Percentiles rank a stretch among this genome's conserved stretches.
These are phyloP conservation scores for Chaetodon auriga DNA, from an alignment of 2,113 vertebrate genomes.

Conservation along the genomic window DNA sequence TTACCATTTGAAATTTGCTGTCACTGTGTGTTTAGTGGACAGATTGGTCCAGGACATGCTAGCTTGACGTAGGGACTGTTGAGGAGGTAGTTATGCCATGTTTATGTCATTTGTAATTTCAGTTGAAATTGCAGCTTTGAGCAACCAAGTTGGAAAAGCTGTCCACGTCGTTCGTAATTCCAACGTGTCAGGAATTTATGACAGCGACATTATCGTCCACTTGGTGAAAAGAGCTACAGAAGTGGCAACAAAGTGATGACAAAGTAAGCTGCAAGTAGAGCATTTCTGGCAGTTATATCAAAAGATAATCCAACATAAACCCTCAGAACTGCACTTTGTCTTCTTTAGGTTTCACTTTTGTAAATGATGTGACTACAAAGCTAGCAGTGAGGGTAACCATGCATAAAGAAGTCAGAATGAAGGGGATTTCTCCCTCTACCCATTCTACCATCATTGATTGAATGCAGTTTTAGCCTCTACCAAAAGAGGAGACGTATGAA, in stretches of 20 bases:
- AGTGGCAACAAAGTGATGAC: neutral
- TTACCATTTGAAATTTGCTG: neutral
- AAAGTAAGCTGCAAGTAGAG: neutral
- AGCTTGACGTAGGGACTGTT: neutral
- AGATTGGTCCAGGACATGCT: neutral
- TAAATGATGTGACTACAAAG: too few relatives aligned
- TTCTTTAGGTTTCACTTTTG: too few relatives aligned
- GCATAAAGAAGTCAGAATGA: neutral
- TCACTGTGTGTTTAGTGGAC: too few relatives aligned
- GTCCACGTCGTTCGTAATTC: neutral
- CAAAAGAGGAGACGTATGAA: neutral
- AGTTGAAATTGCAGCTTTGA: neutral
- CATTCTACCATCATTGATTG: neutral
- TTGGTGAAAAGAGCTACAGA: neutral
- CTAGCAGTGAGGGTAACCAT: too few relatives aligned
- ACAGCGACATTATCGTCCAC: neutral
- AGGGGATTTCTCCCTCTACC: neutral
- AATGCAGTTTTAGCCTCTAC: neutral
- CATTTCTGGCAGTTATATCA: neutral
- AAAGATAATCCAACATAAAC: neutral
- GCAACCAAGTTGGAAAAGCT: neutral
- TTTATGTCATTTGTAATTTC: neutral
- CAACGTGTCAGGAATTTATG: neutral
- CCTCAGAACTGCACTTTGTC: neutral
- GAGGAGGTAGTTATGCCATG: too few relatives aligned